Conservation (phyloP, 2,113 vertebrate species). For the Siphamia tubifer region DNA sequence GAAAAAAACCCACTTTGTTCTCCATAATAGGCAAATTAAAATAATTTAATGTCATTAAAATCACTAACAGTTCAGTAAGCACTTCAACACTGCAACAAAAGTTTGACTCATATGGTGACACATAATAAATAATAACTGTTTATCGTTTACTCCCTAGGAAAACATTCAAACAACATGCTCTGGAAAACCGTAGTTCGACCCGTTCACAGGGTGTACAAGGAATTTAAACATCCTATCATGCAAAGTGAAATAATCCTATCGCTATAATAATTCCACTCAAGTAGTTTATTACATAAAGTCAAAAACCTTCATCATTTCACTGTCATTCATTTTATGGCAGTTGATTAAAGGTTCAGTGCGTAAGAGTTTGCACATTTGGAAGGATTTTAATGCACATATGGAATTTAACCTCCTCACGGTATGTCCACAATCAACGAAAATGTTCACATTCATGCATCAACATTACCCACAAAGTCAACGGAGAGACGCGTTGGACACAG, state of each 20-base stretch:
- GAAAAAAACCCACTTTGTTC: slow-evolving; percentile 6
- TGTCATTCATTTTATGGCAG: no score
- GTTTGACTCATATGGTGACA: slow-evolving; percentile 55
- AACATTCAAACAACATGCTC: slow-evolving; percentile 47
- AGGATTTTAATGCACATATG: no score
- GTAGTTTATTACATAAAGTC: slow-evolving; percentile 13
- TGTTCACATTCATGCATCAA: no score
- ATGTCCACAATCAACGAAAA: no score
- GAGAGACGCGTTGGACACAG: no score
- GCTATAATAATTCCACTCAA: slow-evolving; percentile 36
- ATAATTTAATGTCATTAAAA: slow-evolving; percentile 71
- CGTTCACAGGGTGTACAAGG: not conserved
- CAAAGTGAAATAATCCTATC: slow-evolving; percentile 40
- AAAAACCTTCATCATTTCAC: slow-evolving; percentile 12
- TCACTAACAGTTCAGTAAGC: slow-evolving; percentile 54
- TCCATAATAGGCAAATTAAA: slow-evolving; percentile 27
- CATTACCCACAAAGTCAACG: no score
- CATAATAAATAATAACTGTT: slow-evolving; percentile 75
- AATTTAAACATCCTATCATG: slow-evolving; percentile 24
- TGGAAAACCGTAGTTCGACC: slow-evolving; percentile 15
- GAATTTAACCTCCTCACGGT: no score
- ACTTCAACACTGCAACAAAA: slow-evolving; percentile 61
- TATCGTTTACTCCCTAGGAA: slow-evolving; percentile 3
- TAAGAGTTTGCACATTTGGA: not conserved
- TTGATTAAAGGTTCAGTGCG: not conserved